phyloP scores from a whole-genome alignment of 1,140 invertebrate genomes.

The Philopotamus ludificatus region DNA sequence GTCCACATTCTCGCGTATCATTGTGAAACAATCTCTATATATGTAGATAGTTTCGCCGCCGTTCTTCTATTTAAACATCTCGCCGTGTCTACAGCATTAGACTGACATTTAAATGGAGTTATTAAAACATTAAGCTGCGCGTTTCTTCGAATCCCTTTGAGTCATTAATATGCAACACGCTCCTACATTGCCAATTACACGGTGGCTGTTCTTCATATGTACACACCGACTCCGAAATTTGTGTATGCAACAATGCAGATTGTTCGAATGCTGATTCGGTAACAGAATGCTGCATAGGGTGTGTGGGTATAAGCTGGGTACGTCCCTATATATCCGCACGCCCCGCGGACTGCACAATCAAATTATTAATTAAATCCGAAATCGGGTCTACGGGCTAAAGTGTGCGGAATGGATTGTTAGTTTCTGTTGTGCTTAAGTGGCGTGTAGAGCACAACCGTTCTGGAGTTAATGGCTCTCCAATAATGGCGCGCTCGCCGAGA shows the following conservation, averaged over 20 bases:
- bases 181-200: conserved; percentile 13
- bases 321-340: conserved; percentile 3
- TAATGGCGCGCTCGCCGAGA: not conserved
- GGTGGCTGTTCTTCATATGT: conserved; percentile 11
- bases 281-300: not conserved
- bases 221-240: not conserved
- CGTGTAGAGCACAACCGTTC: not conserved
- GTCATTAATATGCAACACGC: conserved; percentile 18
- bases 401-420: conserved; percentile 31
- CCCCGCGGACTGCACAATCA: conserved; percentile 17
- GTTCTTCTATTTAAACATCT: too few species aligned
- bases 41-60: too few species aligned
- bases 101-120: conserved; percentile 6
- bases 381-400: conserved; percentile 21
- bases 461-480: not conserved
- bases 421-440: conserved; percentile 24
- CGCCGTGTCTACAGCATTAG: not conserved
- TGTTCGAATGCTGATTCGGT: conserved; percentile 7
- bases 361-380: conserved; percentile 40
- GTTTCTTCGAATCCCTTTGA: conserved; percentile 1
- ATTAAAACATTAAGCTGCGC: conserved; percentile 12
- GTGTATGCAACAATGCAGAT: conserved; percentile 4
- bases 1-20: too few species aligned
- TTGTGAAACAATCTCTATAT: too few species aligned
- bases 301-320: not conserved